A percentile compares a stretch with the other conserved stretches of the same genome.
Evolutionary conservation across 2,888 invertebrate genomes (phyloP).

Genomic region (Deilephila elpenor): DNA sequence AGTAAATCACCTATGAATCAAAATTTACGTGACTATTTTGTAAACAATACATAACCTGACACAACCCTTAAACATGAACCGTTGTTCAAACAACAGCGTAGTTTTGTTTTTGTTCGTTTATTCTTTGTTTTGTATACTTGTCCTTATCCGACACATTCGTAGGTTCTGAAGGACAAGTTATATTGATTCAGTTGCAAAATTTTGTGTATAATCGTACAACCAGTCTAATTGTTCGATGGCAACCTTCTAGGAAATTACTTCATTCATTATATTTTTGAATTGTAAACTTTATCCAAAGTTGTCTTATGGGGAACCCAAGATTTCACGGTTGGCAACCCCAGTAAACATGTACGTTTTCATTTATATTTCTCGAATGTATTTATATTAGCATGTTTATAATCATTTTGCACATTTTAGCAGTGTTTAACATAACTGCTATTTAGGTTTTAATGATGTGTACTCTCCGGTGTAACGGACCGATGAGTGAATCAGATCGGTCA

Average conservation of each 20-base stretch:
- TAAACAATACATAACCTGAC: constrained; percentile 19
- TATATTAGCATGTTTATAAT: not conserved
- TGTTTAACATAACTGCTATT: constrained; percentile 1
- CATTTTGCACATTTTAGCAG: not conserved
- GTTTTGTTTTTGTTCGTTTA: not conserved
- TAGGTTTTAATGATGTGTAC: constrained; percentile 23
- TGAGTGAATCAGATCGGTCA: constrained; percentile 25
- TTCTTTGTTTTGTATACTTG: not conserved
- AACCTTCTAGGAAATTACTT: too few relatives aligned
- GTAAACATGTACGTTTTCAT: not conserved
- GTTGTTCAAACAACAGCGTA: not conserved
- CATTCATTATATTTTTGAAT: too few relatives aligned
- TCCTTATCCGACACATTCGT: too few relatives aligned
- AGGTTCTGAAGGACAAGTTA: too few relatives aligned
- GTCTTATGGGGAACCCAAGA: too few relatives aligned
- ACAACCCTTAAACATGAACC: constrained; percentile 2
- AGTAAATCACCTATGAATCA: constrained; percentile 20
- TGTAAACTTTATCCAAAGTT: too few relatives aligned
- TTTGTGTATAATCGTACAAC: too few relatives aligned
- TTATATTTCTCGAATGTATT: not conserved
- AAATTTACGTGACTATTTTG: constrained; percentile 23
- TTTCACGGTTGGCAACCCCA: not conserved
- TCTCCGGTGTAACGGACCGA: constrained; percentile 14
- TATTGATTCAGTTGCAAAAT: too few relatives aligned
- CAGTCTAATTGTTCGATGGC: too few relatives aligned